phyloP scores from a whole-genome alignment of 1,140 invertebrate genomes.

The Leptinotarsa undecemlineata region DNA sequence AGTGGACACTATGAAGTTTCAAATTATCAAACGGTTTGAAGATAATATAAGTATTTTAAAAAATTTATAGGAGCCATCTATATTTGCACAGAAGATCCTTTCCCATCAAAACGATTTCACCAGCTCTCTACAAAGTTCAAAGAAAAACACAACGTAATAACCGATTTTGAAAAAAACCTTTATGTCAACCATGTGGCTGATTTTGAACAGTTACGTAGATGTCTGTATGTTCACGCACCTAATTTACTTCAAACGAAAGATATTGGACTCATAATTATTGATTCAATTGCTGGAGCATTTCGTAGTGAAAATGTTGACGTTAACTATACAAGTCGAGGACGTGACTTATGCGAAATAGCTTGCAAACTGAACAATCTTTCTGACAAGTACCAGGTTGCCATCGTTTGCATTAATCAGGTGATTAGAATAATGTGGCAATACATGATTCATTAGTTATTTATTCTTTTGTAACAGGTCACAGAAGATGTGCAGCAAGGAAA shows the following conservation, averaged over 20 bases:
- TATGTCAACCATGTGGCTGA: conserved; percentile 58
- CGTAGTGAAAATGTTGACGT: conserved; percentile 63
- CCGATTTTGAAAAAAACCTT: conserved; percentile 42
- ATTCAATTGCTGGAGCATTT: conserved; percentile 76
- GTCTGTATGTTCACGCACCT: conserved; percentile 60
- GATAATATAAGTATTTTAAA: neutral
- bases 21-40: too few relatives aligned
- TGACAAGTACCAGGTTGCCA: conserved; percentile 59
- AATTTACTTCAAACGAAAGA: conserved; percentile 56
- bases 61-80: conserved; percentile 66
- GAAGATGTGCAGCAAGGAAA: conserved; percentile 43
- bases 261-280: conserved; percentile 72
- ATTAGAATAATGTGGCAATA: conserved; percentile 16
- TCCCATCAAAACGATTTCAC: conserved; percentile 71
- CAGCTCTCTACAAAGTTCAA: conserved; percentile 55
- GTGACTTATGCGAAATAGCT: conserved; percentile 61
- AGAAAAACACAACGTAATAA: conserved; percentile 51
- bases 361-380: conserved; percentile 62
- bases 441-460: neutral
- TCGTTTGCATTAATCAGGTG: conserved; percentile 79
- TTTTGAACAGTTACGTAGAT: conserved; percentile 61
- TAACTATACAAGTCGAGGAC: conserved; percentile 60
- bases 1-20: too few relatives aligned
- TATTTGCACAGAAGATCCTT: conserved; percentile 76
- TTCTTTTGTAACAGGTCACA: conserved; percentile 51